A percentile compares a stretch with the other conserved stretches of the same genome.
These are phyloP conservation scores for Sebastes steindachneri DNA, from an alignment of 2,797 vertebrate genomes.

Conservation along the genomic window DNA sequence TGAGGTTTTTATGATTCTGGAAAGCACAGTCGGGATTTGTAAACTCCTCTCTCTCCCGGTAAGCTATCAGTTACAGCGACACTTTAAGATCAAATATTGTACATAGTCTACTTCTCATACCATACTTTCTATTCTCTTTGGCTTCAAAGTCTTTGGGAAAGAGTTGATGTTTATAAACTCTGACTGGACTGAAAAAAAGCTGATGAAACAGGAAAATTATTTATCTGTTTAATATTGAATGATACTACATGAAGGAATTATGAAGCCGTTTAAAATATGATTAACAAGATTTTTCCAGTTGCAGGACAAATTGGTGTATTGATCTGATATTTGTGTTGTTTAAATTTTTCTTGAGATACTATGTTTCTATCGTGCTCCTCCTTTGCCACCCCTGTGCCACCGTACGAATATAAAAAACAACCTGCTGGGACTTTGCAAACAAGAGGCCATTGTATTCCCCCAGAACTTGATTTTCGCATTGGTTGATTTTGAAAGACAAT, in stretches of 20 bases:
- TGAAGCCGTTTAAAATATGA: neutral
- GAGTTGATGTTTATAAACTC: slow-evolving; percentile 18
- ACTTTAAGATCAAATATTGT: slow-evolving; percentile 13
- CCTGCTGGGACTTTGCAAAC: neutral
- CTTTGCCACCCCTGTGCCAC: neutral
- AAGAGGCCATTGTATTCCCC: neutral
- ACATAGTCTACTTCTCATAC: slow-evolving; percentile 7
- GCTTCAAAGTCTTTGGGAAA: slow-evolving; percentile 28
- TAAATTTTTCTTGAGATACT: slow-evolving; percentile 11
- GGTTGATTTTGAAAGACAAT: slow-evolving; percentile 15
- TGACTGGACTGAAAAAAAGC: slow-evolving; percentile 7
- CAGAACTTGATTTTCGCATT: neutral
- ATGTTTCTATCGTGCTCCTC: slow-evolving; percentile 17
- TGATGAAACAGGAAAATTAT: slow-evolving; percentile 2
- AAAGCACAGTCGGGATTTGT: slow-evolving; percentile 16
- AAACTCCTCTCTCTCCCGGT: slow-evolving; percentile 9
- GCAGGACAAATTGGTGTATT: slow-evolving; percentile 17
- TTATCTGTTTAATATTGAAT: slow-evolving; percentile 26
- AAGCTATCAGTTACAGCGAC: slow-evolving; percentile 5
- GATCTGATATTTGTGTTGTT: slow-evolving; percentile 22
- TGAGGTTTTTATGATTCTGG: neutral
- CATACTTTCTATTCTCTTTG: neutral
- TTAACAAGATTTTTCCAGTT: neutral
- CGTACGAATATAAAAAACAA: slow-evolving; percentile 9
- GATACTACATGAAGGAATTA: slow-evolving; percentile 47